Percentiles rank a stretch among this genome's conserved stretches.
These are phyloP conservation scores for Pogonus chalceus DNA, from an alignment of 1,140 invertebrate species.

Conservation along the genomic window DNA sequence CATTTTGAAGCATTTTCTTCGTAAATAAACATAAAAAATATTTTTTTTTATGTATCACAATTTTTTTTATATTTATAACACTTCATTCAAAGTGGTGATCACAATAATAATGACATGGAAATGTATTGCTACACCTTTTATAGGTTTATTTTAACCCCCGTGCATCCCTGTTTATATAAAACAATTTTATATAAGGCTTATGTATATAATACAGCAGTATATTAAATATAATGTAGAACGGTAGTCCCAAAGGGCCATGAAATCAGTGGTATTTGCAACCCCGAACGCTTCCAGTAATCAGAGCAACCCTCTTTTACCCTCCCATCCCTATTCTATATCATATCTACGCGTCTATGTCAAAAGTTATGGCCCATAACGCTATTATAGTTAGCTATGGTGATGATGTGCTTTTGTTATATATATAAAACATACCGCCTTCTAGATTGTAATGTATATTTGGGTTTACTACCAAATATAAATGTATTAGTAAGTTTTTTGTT, in stretches of 20 bases:
- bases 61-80: not conserved
- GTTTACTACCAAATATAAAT: too few relatives aligned
- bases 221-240: slow-evolving; percentile 5
- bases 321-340: not conserved
- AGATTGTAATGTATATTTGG: too few relatives aligned
- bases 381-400: not conserved
- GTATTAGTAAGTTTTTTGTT: too few relatives aligned
- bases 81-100: not conserved
- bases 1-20: not conserved
- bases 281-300: not conserved
- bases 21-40: too few relatives aligned
- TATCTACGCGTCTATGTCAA: not conserved
- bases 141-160: not conserved
- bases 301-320: not conserved
- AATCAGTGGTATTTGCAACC: slow-evolving; percentile 10
- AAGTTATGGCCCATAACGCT: slow-evolving; percentile 3
- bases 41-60: not conserved
- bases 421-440: too few relatives aligned
- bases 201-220: not conserved
- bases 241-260: slow-evolving; percentile 3
- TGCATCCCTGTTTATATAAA: not conserved
- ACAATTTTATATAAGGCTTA: not conserved
- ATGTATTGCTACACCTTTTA: slow-evolving; percentile 1
- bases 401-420: too few relatives aligned
- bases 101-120: not conserved